Percentiles rank a stretch among this genome's conserved stretches.
Conservation (phyloP, 1,140 invertebrate species). For the Whitmania pigra region DNA sequence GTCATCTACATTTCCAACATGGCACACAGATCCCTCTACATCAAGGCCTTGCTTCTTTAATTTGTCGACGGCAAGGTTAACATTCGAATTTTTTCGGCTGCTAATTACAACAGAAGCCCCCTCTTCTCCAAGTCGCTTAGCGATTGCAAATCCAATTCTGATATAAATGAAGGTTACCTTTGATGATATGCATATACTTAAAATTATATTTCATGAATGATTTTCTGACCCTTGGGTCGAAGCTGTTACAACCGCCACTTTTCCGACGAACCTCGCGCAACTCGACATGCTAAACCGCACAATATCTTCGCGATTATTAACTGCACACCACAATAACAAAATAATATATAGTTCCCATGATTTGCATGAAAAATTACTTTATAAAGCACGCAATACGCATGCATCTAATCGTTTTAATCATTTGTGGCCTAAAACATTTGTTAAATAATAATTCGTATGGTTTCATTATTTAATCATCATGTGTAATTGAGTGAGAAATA, state of each 20-base stretch:
- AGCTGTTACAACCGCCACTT: slow-evolving; percentile 79
- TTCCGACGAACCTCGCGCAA: slow-evolving; percentile 52
- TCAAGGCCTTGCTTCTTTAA: slow-evolving; percentile 46
- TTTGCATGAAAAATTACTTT: no score
- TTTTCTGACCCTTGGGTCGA: slow-evolving; percentile 64
- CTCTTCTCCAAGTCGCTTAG: slow-evolving; percentile 67
- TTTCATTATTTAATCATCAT: no score
- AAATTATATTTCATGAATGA: not conserved
- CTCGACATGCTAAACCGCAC: not conserved
- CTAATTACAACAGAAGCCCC: slow-evolving; percentile 82
- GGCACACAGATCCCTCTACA: slow-evolving; percentile 66
- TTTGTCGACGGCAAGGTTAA: slow-evolving; percentile 37
- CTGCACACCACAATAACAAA: no score
- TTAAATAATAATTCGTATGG: no score
- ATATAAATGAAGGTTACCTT: not conserved
- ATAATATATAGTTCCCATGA: no score
- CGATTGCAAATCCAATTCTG: slow-evolving; percentile 86
- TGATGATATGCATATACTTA: not conserved
- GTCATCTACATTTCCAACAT: slow-evolving; percentile 67
- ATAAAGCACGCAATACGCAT: no score
- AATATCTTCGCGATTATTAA: not conserved
- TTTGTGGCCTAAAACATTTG: no score
- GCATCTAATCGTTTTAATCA: no score
- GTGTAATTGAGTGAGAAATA: no score
- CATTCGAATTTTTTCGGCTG: slow-evolving; percentile 53